Evolutionary conservation across 1,140 invertebrate species (phyloP), one percentile per base, ranked within the genome.

Genomic region (Drosophila sturtevanti): DNA sequence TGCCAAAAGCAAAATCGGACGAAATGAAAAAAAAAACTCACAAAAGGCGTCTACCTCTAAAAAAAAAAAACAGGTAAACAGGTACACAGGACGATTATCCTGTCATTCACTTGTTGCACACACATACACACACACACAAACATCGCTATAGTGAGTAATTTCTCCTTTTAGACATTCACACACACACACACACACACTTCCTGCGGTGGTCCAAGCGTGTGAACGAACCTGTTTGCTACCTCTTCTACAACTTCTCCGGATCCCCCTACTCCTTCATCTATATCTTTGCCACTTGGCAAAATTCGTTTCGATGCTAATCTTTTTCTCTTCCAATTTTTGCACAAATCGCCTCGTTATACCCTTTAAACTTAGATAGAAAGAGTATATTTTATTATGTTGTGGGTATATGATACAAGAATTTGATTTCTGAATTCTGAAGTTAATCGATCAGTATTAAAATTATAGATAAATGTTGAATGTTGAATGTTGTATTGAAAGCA

Each of bases 81-180:
- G 82, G 79, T 87, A 86, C 75, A 72, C 80, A 90, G 89, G 89
- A 90, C 89, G 89, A 90, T 90, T 90, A 90, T 90, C 89, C 89
- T 90, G 89, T 90, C 89, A 90, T 90, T 90, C 85, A 90, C 89
- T 90, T 90, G 89, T 90, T 90, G 89, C 86, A 64, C 78, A 55
- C 70, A 79, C 64, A 70, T 44, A 54, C 41, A 48, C 27, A 52
- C 54, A 35, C 14, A 44, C 41, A 44, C 41, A 18, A 14, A 72
- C 70, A 78, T 7, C 7, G 27, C 4, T 31, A 1, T 6, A 48
- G 41, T 48, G 41, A 24, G 21, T 38, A 31, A 51, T 77, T 73
- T 69, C 60, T 64, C 80, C 63, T 79, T 48, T 48, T 21, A 16
- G 9, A 48, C 41, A 48, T 48, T 48, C 11, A 16, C 18, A 48